Evolutionary conservation across 2,888 invertebrate genomes (phyloP).

Genomic region (Chaetogeoica ovagalla): DNA sequence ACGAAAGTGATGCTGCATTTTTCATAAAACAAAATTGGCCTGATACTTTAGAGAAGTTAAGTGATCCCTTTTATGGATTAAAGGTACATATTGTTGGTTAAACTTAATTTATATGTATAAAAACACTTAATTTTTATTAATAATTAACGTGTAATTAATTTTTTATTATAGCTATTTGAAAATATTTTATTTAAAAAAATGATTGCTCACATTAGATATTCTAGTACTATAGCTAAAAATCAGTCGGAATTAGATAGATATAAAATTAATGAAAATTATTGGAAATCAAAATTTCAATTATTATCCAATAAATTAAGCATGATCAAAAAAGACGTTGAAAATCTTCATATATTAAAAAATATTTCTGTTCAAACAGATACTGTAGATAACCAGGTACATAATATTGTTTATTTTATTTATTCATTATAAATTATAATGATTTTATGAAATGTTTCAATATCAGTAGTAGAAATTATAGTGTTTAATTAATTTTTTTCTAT

Average conservation of each 20-base stretch:
- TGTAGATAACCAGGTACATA: no score
- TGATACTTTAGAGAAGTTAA: neutral
- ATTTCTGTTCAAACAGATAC: no score
- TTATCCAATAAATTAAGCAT: neutral
- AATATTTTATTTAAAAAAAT: neutral
- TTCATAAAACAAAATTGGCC: neutral
- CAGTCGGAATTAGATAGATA: neutral
- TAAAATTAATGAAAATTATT: rapidly evolving
- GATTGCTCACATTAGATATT: rapidly evolving
- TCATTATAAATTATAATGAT: no score
- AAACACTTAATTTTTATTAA: neutral
- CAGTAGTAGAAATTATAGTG: no score
- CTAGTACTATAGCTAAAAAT: neutral
- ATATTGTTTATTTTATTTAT: no score
- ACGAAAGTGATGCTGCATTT: neutral
- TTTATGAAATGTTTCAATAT: no score
- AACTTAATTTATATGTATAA: no score
- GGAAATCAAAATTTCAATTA: neutral
- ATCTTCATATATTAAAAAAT: no score
- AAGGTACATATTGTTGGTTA: neutral
- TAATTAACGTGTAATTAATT: neutral
- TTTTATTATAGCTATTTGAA: neutral
- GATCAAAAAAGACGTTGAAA: no score
- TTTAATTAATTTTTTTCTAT: no score
- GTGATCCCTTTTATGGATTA: neutral